Base-by-base conservation (phyloP, 2,113 vertebrate genomes). In the Platanista minor region DNA sequence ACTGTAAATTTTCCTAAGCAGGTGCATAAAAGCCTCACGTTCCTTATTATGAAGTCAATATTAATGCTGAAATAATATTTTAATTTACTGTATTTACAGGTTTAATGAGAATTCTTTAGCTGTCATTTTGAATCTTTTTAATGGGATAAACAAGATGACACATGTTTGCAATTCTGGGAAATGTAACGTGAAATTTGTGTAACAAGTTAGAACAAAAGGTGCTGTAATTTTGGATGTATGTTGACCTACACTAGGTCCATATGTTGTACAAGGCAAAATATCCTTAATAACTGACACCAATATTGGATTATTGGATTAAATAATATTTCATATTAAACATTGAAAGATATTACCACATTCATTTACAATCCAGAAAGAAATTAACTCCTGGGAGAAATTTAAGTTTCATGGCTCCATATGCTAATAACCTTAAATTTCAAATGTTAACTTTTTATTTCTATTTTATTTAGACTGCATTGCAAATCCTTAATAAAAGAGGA, bases 1-100 rank as follows among this genome's bases (percentile, higher is more conserved):
- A 36, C 11, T 67, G 0, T 84, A 90, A 66, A 81, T 82, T 92
- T 96, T 89, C 6, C 10, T 67, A 64, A 78, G 57, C 21, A 69
- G 81, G 25, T 52, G 92, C 9, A 97, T 90, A 90, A 91, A 92
- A 71, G 1, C 5, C 6, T 93, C 25, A 43, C 20, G 27, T 21
- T 62, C 59, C 17, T 80, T 90, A 90, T 64, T 84, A 82, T 52
- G 23, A 97, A 96, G 67, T 89, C 25, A 52, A 29, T 85, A 86
- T 86, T 95, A 88, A 86, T 83, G 11, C 54, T 52, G 3, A 31
- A 52, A 9, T 77, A 83, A 82, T 46, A 85, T 91, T 87, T 95
- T 94, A 4, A 88, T 74, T 12, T 39, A 78, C 4, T 46, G 14
- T 41, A 92, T 39, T 94, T 1, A 49, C 82, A 93, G 46, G 20